These are phyloP conservation scores for Mus musculus DNA, from an alignment of 2,113 vertebrate genomes.

Conservation along the genomic window DNA sequence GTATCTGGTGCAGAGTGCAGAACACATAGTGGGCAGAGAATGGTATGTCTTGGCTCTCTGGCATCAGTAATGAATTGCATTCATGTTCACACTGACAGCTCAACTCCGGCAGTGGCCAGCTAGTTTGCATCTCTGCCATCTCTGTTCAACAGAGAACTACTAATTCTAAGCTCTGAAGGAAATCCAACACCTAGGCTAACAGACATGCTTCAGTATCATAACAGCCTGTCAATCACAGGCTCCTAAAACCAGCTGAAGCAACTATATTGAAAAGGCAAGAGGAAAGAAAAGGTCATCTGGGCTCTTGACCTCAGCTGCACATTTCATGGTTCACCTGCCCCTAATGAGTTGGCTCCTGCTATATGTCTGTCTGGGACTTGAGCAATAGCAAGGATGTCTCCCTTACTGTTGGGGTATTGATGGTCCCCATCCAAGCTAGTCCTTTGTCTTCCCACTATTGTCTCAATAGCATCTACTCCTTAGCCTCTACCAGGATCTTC, in stretches of 20 bases:
- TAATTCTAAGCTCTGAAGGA: too few species aligned
- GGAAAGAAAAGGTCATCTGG: background rate
- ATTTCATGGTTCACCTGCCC: rapidly evolving
- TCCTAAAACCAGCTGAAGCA: background rate
- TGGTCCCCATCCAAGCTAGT: background rate
- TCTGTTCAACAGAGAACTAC: background rate
- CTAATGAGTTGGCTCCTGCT: rapidly evolving
- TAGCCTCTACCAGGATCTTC: rapidly evolving
- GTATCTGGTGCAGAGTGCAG: background rate
- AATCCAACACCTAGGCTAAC: too few species aligned
- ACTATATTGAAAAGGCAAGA: background rate
- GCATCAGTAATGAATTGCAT: rapidly evolving
- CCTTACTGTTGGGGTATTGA: rapidly evolving
- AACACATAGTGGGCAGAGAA: background rate
- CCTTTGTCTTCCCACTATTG: rapidly evolving
- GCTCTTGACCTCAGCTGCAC: background rate
- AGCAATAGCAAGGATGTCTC: rapidly evolving
- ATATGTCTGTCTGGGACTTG: rapidly evolving
- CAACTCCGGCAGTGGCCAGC: rapidly evolving
- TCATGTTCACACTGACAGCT: rapidly evolving
- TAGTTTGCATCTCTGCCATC: rapidly evolving
- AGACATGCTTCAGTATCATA: background rate
- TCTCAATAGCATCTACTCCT: rapidly evolving
- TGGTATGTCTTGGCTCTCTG: rapidly evolving
- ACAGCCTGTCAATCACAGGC: rapidly evolving